A percentile compares a stretch with the other conserved stretches of the same genome.
Conservation (phyloP, 1,140 invertebrate genomes). For the Bemisia tabaci region DNA sequence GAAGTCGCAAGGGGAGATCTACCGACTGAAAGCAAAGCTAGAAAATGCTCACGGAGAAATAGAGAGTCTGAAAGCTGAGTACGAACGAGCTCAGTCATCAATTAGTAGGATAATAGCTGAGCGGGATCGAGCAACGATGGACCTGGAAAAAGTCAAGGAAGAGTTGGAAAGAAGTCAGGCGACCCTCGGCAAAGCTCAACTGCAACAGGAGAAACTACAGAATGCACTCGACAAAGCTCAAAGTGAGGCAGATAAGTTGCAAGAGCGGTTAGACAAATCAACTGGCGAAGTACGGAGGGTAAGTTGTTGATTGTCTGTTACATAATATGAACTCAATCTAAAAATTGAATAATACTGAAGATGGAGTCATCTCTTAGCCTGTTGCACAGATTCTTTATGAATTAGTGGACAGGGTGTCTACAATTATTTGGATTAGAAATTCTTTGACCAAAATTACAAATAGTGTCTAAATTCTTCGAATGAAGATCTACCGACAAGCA, state of each 20-base stretch:
- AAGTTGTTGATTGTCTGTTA: too few relatives aligned
- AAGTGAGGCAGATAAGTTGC: slow-evolving; percentile 77
- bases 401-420: too few relatives aligned
- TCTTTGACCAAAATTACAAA: too few relatives aligned
- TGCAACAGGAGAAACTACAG: slow-evolving; percentile 81
- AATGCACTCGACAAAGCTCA: slow-evolving; percentile 74
- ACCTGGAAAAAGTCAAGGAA: slow-evolving; percentile 78
- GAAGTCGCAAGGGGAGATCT: slow-evolving; percentile 88
- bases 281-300: slow-evolving; percentile 66
- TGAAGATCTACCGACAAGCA: too few relatives aligned
- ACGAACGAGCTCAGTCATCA: slow-evolving; percentile 59
- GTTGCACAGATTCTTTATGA: not conserved
- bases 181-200: slow-evolving; percentile 73
- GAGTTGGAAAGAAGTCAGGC: slow-evolving; percentile 79
- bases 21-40: slow-evolving; percentile 78
- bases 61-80: slow-evolving; percentile 80
- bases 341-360: slow-evolving; percentile 5
- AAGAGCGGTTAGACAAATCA: slow-evolving; percentile 70
- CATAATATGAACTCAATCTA: slow-evolving; percentile 1
- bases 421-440: too few relatives aligned
- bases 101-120: slow-evolving; percentile 72
- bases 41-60: slow-evolving; percentile 90
- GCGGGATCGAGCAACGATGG: slow-evolving; percentile 66
- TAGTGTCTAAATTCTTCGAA: too few relatives aligned
- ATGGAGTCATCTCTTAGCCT: slow-evolving; percentile 3